A percentile compares a stretch with the other conserved stretches of the same genome.
These are phyloP conservation scores for Rhineura floridana DNA, from an alignment of 2,113 vertebrate species.

Conservation along the genomic window DNA sequence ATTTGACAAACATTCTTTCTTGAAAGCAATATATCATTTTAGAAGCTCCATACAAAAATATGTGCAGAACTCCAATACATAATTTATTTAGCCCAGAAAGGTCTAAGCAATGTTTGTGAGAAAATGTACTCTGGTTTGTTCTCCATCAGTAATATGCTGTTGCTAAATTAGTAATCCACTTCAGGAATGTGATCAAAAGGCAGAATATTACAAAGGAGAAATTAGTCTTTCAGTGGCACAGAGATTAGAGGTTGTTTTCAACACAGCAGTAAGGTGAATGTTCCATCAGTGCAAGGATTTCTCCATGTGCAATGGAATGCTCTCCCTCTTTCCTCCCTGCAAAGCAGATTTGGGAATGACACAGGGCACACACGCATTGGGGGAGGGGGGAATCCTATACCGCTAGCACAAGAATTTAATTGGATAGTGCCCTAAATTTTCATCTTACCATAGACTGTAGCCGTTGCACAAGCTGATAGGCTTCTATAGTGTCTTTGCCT, in stretches of 20 bases:
- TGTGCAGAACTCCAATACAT: background rate
- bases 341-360: too few relatives aligned
- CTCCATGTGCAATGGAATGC: too few relatives aligned
- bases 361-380: too few relatives aligned
- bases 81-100: background rate
- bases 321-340: too few relatives aligned
- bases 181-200: background rate
- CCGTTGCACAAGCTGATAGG: constrained; percentile 90
- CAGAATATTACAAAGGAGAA: rapidly evolving
- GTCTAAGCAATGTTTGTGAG: background rate
- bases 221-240: rapidly evolving
- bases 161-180: background rate
- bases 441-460: constrained; percentile 92
- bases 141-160: background rate
- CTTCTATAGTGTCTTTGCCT: constrained; percentile 85
- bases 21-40: background rate
- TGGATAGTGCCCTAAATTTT: too few relatives aligned
- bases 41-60: background rate
- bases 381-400: too few relatives aligned
- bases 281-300: too few relatives aligned
- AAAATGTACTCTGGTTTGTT: background rate
- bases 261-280: too few relatives aligned
- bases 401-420: too few relatives aligned
- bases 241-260: too few relatives aligned
- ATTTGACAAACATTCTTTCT: constrained; percentile 5